These are phyloP conservation scores for Terebella lapidaria DNA, from an alignment of 2,888 invertebrate species.

Conservation along the genomic window DNA sequence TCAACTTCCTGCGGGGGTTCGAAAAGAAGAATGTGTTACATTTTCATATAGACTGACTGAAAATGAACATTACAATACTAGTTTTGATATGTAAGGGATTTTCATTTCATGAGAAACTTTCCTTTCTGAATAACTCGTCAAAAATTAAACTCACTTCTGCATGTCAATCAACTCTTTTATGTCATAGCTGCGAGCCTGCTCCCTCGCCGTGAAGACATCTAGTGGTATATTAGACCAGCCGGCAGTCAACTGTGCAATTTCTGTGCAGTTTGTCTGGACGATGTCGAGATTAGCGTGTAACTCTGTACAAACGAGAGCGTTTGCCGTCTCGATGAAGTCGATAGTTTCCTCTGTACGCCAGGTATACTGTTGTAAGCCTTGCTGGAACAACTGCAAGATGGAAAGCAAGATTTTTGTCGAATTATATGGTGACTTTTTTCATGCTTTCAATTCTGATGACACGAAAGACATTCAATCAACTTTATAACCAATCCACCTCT, in stretches of 20 bases:
- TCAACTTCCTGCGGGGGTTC: slow-evolving; percentile 42
- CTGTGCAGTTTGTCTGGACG: slow-evolving; percentile 49
- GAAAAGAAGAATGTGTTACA: too few species aligned
- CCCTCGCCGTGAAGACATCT: slow-evolving; percentile 42
- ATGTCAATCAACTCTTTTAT: slow-evolving; percentile 43
- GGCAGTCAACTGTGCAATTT: slow-evolving; percentile 43
- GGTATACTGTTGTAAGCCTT: slow-evolving; percentile 45
- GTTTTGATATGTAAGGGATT: too few species aligned
- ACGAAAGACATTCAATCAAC: too few species aligned
- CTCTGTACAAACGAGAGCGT: slow-evolving; percentile 48
- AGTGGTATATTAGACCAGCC: slow-evolving; percentile 45
- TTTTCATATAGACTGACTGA: too few species aligned
- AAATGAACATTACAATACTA: too few species aligned
- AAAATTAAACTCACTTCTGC: slow-evolving; percentile 32
- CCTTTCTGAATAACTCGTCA: too few species aligned
- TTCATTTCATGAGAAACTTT: too few species aligned
- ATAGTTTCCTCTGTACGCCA: slow-evolving; percentile 52
- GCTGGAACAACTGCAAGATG: slow-evolving; percentile 42
- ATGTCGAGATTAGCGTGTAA: slow-evolving; percentile 47
- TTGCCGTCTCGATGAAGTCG: slow-evolving; percentile 51
- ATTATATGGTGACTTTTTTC: not conserved
- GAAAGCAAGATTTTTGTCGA: not conserved
- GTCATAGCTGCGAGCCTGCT: slow-evolving; percentile 34
- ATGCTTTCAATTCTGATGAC: too few species aligned
- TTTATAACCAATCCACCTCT: too few species aligned